These are phyloP conservation scores for Heteropelma amictum DNA, from an alignment of 2,888 invertebrate species.

Conservation along the genomic window DNA sequence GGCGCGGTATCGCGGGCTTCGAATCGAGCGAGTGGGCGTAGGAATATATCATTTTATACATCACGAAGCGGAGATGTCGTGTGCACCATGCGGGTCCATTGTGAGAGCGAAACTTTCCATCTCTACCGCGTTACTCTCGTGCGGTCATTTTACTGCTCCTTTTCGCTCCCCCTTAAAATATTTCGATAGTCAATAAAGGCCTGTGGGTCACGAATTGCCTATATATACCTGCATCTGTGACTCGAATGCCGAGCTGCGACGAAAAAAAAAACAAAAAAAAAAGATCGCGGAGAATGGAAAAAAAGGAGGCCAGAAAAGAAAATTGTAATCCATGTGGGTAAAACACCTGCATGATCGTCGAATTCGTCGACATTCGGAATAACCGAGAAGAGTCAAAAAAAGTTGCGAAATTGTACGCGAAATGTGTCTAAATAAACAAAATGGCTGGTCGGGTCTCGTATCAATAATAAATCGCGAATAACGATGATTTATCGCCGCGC, in stretches of 20 bases:
- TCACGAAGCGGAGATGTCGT: constrained; percentile 11
- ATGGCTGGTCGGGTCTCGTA: too few relatives aligned
- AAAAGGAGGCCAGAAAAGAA: too few relatives aligned
- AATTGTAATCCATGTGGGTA: too few relatives aligned
- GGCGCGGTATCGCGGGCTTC: constrained; percentile 11
- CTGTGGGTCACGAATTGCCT: constrained; percentile 19
- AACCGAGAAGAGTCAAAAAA: too few relatives aligned
- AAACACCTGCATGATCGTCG: too few relatives aligned
- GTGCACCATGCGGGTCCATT: constrained; percentile 58
- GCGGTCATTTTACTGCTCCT: background rate
- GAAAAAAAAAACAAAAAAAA: too few relatives aligned
- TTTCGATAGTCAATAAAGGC: constrained; percentile 6
- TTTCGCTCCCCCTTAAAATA: background rate
- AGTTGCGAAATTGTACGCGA: too few relatives aligned
- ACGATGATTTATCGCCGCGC: too few relatives aligned
- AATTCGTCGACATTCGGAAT: too few relatives aligned
- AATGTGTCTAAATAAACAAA: too few relatives aligned
- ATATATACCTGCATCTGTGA: background rate
- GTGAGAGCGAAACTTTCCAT: constrained; percentile 46
- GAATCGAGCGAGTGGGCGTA: constrained; percentile 15
- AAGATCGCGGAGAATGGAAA: too few relatives aligned
- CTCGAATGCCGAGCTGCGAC: background rate
- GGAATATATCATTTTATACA: constrained; percentile 25
- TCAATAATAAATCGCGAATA: too few relatives aligned
- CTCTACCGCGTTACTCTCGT: constrained; percentile 16